Conservation (phyloP, 2,113 vertebrate species). For the Athene cunicularia region DNA sequence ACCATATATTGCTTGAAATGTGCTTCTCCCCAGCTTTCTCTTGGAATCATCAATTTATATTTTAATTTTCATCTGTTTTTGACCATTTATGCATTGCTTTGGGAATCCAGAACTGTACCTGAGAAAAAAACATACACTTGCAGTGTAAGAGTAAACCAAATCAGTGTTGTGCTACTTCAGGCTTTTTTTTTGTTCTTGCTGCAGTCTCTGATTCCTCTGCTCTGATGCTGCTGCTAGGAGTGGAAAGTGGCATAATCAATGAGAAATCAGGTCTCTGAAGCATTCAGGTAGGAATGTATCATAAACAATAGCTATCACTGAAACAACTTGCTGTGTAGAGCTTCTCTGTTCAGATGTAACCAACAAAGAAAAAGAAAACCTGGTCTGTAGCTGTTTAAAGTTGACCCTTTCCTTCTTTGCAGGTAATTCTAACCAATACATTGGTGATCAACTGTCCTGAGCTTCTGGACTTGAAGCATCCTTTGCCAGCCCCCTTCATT, state of each 20-base stretch:
- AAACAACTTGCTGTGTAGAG: not conserved
- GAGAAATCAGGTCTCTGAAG: not conserved
- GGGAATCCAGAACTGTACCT: constrained; percentile 25
- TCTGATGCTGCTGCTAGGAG: not conserved
- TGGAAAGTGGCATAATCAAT: not conserved
- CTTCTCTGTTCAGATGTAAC: not conserved
- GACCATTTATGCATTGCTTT: constrained; percentile 34
- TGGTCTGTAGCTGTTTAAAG: not conserved
- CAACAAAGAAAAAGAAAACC: not conserved
- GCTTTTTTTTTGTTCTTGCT: not conserved
- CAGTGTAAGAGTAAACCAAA: not conserved
- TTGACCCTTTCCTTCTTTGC: not conserved
- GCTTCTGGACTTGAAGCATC: not conserved
- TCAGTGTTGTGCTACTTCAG: not conserved
- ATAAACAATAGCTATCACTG: not conserved
- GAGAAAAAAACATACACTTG: not conserved
- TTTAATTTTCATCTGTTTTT: constrained; percentile 57
- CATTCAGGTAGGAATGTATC: not conserved
- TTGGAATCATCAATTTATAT: constrained; percentile 43
- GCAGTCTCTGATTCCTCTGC: not conserved
- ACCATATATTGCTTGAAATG: not conserved
- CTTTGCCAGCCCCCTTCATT: not conserved
- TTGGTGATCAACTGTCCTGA: not conserved
- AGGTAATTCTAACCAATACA: not conserved
- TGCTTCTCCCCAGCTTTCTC: not conserved